Evolutionary conservation across 2,797 vertebrate genomes (phyloP), one percentile per base, ranked within the genome.

Genomic region (Helicolenus hilgendorfi): DNA sequence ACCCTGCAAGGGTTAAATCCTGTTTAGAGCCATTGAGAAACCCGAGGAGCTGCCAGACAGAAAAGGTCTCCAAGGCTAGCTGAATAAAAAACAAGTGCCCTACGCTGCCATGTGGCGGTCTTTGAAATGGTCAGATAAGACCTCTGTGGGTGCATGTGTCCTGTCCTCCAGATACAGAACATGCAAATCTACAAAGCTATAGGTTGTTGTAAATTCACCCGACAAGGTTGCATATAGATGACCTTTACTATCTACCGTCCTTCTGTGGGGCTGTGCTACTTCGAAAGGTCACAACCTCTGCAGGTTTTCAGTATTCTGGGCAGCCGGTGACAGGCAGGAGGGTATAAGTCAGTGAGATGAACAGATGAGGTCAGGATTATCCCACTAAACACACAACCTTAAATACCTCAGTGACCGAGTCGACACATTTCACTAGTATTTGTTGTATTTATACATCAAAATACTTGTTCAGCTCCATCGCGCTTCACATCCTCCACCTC

Each of bases 1-100:
- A 97, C 93, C 93, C 79, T 63, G 4, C 15, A 45, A 11, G 73
- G 78, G 77, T 90, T 92, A 89, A 93, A 89, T 84, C 88, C 67
- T 79, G 77, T 86, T 90, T 73, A 71, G 84, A 80, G 77, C 83
- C 80, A 84, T 27, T 29, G 83, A 82, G 85, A 92, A 91, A 94
- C 77, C 72, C 3, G 86, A 90, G 88, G 67, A 88, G 81, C 69
- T 35, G 70, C 87, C 81, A 69, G 68, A 88, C 81, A 69, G 77
- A 79, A 68, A 49, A 49, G 74, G 55, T 74, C 76, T 85, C 41
- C 62, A 69, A 83, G 76, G 70, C 86, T 86, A 85, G 62, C 9
- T 68, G 83, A 83, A 74, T 41, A 64, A 87, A 84, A 84, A 90
- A 88, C 83, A 68, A 92, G 65, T 35, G 69, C 2, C 7, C 59